Base-by-base conservation (phyloP, 2,888 invertebrate species). In the Microctonus brassicae region DNA sequence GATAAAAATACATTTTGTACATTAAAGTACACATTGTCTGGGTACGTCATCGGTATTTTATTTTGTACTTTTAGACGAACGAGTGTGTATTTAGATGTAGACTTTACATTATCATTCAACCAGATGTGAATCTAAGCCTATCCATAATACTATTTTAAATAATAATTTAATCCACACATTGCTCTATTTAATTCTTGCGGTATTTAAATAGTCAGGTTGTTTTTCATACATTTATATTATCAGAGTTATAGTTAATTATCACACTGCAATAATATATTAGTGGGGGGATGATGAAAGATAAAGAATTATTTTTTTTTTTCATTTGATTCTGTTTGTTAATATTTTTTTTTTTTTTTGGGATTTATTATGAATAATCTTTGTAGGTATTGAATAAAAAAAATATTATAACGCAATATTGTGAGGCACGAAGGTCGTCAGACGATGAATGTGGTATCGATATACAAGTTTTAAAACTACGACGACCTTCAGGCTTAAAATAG, bases 401-500 rank as follows among this genome's bases (percentile, higher is more conserved):
- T n/a, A 36, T 11, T n/a, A 9, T n/a, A 47, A 36, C 39, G 42
- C 26, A 26, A 62, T 39, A 39, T 53, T 20, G 55, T 53, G 34
- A 64, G 52, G 58, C 53, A 63, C 73, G 76, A 78, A 76, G 76
- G 79, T 77, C 78, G 75, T 58, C 52, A 70, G 69, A 77, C 76
- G 74, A 80, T 76, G 76, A 79, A 75, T 73, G 76, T 24, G 72
- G 61, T 66, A 73, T 68, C 47, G 47, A 47, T 47, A 72, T 75
- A 77, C 74, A 70, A 67, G 70, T 73, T 74, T 69, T 76, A 73
- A 67, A 74, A 75, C 77, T 78, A 77, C 77, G 73, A 72, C 60
- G 75, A 73, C 77, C 79, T 79, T 81, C 77, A 36, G 71, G 64
- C 76, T 78, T 69, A 78, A 80, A 80, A 79, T 81, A 81, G 76